Base-by-base conservation (phyloP, 2,888 invertebrate genomes). In the Ceratothoa steindachneri region DNA sequence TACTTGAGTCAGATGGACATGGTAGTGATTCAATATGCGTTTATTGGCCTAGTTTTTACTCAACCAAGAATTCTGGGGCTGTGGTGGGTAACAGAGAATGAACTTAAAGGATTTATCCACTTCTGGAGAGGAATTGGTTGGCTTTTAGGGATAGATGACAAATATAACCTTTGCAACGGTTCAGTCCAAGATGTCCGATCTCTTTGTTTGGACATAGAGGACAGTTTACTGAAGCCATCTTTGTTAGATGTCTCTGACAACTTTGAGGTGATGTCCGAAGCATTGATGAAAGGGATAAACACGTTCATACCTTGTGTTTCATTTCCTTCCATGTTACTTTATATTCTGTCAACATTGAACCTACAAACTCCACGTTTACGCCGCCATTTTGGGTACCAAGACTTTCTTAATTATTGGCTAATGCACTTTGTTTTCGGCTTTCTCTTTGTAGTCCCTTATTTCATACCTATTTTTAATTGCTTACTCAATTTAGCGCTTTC, bases 41-140 rank as follows among this genome's bases (percentile, higher is more conserved):
- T 88, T 81, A 82, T 87, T 29, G 87, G 86, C 0, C 78, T 86
- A 5, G 77, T 85, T 0, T 80, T 87, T 5, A 81, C 86, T 72
- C 85, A 85, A 72, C 87, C 87, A 0, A 86, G 89, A 72, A 84
- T 87, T 71, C 87, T 93, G 66, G 91, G 92, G 0, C 85, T 94
- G 15, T 83, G 87, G 7, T 87, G 88, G 77, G 84, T 87, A 1
- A 87, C 86, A 9, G 84, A 86, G 0, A 88, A 87, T 60, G 91
- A 93, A 77, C 86, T 92, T 82, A 90, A 91, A 69, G 90, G 89
- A 0, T 90, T 92, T 77, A 85, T 91, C 4, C 93, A 95, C 83
- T 88, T 93, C 82, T 95, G 95, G 95, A 88, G 90, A 77, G 90
- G 91, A 0, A 86, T 95, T 65, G 94, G 93, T 0, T 87, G 90